Evolutionary conservation across 2,113 vertebrate species (phyloP).

Genomic region (Donacobius atricapilla): DNA sequence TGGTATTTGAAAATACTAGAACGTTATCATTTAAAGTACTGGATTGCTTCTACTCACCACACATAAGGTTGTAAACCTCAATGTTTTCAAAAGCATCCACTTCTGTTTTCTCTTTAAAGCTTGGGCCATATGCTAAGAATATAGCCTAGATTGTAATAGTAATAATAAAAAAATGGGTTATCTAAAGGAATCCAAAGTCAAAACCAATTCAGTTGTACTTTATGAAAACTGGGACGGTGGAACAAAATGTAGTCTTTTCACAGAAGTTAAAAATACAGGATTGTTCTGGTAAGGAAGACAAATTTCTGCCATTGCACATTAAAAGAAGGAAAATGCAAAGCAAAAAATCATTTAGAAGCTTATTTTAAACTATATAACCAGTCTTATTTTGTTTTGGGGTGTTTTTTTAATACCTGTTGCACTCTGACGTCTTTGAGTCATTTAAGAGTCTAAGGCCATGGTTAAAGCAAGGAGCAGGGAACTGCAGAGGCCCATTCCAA

Average conservation of each 20-base stretch:
- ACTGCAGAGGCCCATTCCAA: background rate
- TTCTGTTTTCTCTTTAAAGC: constrained; percentile 78
- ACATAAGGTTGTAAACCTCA: constrained; percentile 94
- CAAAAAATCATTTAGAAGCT: background rate
- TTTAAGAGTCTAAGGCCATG: background rate
- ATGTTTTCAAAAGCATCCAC: constrained; percentile 93
- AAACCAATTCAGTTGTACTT: background rate
- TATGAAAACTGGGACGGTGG: background rate
- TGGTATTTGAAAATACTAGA: background rate
- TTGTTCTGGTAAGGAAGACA: background rate
- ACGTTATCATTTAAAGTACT: background rate
- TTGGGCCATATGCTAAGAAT: constrained; percentile 89
- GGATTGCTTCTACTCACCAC: constrained; percentile 81
- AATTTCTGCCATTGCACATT: background rate
- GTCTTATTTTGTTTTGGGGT: background rate
- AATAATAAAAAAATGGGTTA: background rate
- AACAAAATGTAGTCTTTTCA: background rate
- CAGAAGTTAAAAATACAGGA: background rate
- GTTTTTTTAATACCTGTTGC: background rate
- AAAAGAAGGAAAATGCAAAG: background rate
- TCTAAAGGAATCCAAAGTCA: background rate
- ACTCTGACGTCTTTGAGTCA: background rate
- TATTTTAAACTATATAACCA: background rate
- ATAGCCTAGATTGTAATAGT: constrained; percentile 76
- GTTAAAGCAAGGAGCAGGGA: background rate